A percentile compares a stretch with the other conserved stretches of the same genome.
phyloP scores from a whole-genome alignment of 2,797 vertebrate genomes.

The Heterohyrax brucei region DNA sequence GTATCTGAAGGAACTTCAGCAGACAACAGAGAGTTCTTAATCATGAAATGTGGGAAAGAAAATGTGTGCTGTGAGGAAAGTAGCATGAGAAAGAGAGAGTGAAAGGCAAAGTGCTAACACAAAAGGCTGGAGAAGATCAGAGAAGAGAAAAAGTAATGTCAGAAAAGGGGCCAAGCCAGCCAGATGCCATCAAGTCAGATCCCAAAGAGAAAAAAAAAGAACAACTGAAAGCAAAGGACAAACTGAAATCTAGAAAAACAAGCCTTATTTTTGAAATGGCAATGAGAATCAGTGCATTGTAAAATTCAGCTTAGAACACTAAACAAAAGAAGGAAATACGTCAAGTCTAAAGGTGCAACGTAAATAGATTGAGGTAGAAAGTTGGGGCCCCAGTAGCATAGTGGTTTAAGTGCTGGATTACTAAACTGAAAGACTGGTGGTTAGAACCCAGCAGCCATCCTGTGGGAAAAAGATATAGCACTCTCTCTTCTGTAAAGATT shows the following conservation, averaged over 20 bases:
- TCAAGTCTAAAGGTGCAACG: background rate
- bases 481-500: too few species aligned
- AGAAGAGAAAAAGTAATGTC: background rate
- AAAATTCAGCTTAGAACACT: too few species aligned
- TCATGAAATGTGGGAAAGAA: background rate
- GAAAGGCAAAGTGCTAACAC: background rate
- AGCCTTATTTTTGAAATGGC: background rate
- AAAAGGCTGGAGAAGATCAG: conserved; percentile 4
- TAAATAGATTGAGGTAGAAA: background rate
- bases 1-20: background rate
- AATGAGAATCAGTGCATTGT: background rate
- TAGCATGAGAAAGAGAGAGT: background rate
- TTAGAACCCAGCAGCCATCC: too few species aligned
- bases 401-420: too few species aligned
- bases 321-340: background rate
- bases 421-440: too few species aligned
- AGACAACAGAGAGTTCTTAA: background rate
- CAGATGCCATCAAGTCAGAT: too few species aligned
- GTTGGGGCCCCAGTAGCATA: background rate
- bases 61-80: background rate
- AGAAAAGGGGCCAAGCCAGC: background rate
- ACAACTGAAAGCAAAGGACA: background rate
- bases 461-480: too few species aligned
- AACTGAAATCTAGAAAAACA: background rate
- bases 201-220: background rate